Conservation (phyloP, 2,797 vertebrate species). For the Hydrocynus forskahlii region DNA sequence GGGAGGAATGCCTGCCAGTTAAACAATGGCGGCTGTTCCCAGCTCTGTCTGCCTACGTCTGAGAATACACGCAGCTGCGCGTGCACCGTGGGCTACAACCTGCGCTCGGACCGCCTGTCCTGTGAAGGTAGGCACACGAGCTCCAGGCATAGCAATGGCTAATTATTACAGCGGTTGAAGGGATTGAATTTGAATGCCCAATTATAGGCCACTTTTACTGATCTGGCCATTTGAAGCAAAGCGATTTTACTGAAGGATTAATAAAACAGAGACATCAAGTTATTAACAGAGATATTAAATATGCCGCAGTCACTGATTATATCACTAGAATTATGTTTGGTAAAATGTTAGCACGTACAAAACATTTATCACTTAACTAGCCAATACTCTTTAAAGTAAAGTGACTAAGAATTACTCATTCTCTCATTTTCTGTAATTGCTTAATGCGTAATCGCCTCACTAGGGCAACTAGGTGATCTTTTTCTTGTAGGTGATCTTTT, state of each 20-base stretch:
- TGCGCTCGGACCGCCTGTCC: constrained; percentile 90
- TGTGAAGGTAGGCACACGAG: constrained; percentile 84
- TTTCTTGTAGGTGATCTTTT: too few relatives aligned
- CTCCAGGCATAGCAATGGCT: neutral
- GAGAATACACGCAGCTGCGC: constrained; percentile 92
- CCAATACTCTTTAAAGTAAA: neutral
- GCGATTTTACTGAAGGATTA: neutral
- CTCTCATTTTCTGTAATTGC: too few relatives aligned
- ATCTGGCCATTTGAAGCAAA: neutral
- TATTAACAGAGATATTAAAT: neutral
- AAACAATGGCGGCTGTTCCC: constrained; percentile 95
- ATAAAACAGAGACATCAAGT: neutral
- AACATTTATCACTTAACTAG: neutral
- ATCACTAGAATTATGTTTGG: neutral
- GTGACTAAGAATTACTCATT: too few relatives aligned
- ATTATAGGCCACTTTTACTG: neutral
- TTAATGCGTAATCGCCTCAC: too few relatives aligned
- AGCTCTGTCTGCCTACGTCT: constrained; percentile 95
- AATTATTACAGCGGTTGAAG: neutral
- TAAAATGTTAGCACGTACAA: neutral
- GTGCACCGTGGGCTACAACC: constrained; percentile 94
- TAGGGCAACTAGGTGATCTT: too few relatives aligned
- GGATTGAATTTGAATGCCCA: neutral
- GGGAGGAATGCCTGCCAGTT: constrained; percentile 93
- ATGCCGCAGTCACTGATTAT: neutral